A percentile compares a stretch with the other conserved stretches of the same genome.
Evolutionary conservation across 2,113 vertebrate species (phyloP).

Genomic region (Octodon degus): DNA sequence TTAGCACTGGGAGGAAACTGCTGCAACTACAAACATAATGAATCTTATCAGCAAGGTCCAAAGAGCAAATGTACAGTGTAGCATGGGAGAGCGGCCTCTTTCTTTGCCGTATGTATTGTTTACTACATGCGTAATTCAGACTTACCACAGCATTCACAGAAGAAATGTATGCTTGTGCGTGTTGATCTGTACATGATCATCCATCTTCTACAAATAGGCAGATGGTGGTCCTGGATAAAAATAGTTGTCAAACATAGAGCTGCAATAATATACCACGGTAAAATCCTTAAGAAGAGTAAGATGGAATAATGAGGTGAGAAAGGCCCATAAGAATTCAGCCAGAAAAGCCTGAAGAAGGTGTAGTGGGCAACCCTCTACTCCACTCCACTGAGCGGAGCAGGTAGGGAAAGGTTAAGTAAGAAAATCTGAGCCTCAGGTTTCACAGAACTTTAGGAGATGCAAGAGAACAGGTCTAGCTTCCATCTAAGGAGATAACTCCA

Average conservation of each 20-base stretch:
- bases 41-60: not conserved
- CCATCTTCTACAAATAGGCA: conserved; percentile 49
- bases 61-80: not conserved
- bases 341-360: not conserved
- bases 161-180: not conserved
- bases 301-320: not conserved
- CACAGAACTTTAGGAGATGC: accelerated
- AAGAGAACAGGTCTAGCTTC: not conserved
- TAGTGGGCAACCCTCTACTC: not conserved
- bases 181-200: not conserved
- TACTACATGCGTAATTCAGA: not conserved
- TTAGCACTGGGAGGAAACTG: not conserved
- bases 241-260: conserved; percentile 54
- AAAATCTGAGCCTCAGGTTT: not conserved
- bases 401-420: not conserved
- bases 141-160: not conserved
- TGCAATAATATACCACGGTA: conserved; percentile 26
- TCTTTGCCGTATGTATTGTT: not conserved
- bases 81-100: not conserved
- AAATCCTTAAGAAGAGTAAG: not conserved
- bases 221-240: not conserved
- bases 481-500: accelerated
- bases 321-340: not conserved
- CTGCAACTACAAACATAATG: not conserved
- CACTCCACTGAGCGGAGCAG: not conserved